phyloP scores from a whole-genome alignment of 2,113 vertebrate genomes.

The Nothocercus nigrocapillus region DNA sequence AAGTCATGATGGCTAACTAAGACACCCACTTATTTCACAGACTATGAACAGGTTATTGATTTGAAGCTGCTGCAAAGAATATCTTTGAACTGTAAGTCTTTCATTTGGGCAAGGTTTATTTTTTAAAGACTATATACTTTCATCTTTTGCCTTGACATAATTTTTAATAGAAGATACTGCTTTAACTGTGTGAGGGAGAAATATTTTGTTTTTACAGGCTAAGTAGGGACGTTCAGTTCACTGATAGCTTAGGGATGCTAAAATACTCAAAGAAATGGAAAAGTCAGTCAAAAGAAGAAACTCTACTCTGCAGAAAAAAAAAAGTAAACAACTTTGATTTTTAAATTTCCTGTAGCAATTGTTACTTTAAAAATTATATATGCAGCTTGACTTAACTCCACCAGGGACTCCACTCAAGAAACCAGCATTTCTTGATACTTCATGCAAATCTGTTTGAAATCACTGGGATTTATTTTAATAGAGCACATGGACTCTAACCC shows the following conservation, averaged over 20 bases:
- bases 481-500: conserved; percentile 14
- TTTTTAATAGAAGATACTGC: neutral
- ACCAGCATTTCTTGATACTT: neutral
- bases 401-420: neutral
- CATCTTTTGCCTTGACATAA: neutral
- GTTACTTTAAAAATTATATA: conserved; percentile 31
- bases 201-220: neutral
- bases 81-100: neutral
- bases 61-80: neutral
- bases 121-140: neutral
- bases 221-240: neutral
- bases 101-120: neutral
- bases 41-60: neutral
- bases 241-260: rapidly evolving
- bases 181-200: neutral
- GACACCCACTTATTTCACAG: neutral
- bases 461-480: conserved; percentile 51
- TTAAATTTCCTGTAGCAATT: neutral
- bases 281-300: neutral
- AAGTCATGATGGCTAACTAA: neutral
- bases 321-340: neutral
- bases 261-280: neutral
- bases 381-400: neutral
- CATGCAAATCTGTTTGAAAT: conserved; percentile 43
- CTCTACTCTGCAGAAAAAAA: neutral